Evolutionary conservation across 2,888 invertebrate species (phyloP).

Genomic region (Ceramica pisi): DNA sequence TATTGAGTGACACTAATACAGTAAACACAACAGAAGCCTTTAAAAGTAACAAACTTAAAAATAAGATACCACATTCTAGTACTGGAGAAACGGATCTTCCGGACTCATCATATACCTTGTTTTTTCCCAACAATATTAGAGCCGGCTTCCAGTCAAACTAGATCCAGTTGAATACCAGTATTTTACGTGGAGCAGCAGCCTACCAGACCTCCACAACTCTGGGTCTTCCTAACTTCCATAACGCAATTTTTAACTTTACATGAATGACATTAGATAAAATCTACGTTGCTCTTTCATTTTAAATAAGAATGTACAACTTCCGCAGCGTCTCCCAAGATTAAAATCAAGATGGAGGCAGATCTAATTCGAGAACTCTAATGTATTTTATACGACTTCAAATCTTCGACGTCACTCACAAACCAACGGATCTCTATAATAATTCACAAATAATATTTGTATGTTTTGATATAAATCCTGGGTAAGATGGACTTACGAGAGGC

Average conservation of each 20-base stretch:
- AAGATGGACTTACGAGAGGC: not conserved
- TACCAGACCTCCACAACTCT: too few species aligned
- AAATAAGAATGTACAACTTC: constrained; percentile 47
- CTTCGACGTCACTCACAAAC: constrained; percentile 20
- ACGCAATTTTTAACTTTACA: not conserved
- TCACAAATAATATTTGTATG: constrained; percentile 12
- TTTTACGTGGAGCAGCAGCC: too few species aligned
- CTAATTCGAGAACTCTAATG: constrained; percentile 55
- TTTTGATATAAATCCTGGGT: constrained; percentile 8
- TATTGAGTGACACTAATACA: not conserved
- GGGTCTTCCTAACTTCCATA: not conserved
- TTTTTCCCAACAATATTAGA: too few species aligned
- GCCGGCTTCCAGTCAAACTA: too few species aligned
- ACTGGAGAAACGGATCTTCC: too few species aligned
- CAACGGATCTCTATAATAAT: constrained; percentile 17
- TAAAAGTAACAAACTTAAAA: too few species aligned
- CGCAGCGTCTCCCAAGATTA: constrained; percentile 41
- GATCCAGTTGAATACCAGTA: too few species aligned
- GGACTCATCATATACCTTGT: too few species aligned
- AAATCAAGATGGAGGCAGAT: constrained; percentile 37
- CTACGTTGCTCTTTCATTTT: constrained; percentile 23
- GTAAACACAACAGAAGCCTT: too few species aligned
- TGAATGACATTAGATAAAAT: constrained; percentile 34
- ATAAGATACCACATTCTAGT: not conserved
- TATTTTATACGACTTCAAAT: constrained; percentile 49